A percentile compares a stretch with the other conserved stretches of the same genome.
These are phyloP conservation scores for Cephonodes hylas DNA, from an alignment of 2,888 invertebrate genomes.

Conservation along the genomic window DNA sequence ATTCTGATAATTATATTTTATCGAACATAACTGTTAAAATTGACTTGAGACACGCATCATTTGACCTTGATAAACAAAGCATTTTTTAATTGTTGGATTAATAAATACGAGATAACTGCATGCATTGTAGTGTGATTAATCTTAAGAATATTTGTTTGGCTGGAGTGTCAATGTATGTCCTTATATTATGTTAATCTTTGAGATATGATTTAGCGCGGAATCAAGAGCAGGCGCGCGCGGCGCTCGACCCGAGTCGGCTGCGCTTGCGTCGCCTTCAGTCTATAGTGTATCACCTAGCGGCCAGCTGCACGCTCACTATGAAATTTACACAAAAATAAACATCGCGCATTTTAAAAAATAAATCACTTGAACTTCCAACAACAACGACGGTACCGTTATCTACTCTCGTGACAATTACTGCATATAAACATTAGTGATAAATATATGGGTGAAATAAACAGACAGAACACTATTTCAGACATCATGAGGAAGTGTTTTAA, in stretches of 20 bases:
- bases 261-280: conserved; percentile 39
- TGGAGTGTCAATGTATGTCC: background rate
- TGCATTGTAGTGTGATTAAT: background rate
- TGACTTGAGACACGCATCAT: background rate
- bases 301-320: conserved; percentile 40
- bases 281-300: conserved; percentile 58
- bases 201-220: conserved; percentile 54
- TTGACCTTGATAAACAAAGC: background rate
- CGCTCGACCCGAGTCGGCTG: conserved; percentile 34
- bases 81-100: background rate
- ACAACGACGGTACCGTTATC: background rate
- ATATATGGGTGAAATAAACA: conserved; percentile 62
- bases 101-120: background rate
- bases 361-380: background rate
- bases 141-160: background rate
- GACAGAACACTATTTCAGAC: conserved; percentile 53
- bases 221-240: conserved; percentile 41
- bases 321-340: conserved; percentile 33
- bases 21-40: background rate
- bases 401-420: conserved; percentile 3
- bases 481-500: conserved; percentile 77
- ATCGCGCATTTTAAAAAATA: background rate
- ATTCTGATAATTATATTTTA: background rate
- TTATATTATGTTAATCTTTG: conserved; percentile 32
- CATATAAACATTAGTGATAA: conserved; percentile 26